A percentile compares a stretch with the other conserved stretches of the same genome.
Evolutionary conservation across 2,113 vertebrate genomes (phyloP).

Genomic region (Chloropsis hardwickii): DNA sequence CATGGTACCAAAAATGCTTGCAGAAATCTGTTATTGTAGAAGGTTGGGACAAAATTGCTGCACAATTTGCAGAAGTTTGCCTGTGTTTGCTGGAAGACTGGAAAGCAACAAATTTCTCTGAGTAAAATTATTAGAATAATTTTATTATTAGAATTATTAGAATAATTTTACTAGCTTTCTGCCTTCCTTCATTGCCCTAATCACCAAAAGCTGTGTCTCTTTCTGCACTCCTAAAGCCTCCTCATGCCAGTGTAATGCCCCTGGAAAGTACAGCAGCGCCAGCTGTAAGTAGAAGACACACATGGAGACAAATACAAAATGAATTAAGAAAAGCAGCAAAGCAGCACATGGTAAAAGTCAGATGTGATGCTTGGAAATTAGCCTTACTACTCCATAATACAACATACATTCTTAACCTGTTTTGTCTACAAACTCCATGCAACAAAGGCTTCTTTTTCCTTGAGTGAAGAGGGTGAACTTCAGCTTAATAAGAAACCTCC

Average conservation of each 20-base stretch:
- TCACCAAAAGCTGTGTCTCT: not conserved
- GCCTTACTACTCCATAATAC: not conserved
- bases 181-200: not conserved
- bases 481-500: not conserved
- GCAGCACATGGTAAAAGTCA: not conserved
- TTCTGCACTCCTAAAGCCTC: not conserved
- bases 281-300: not conserved
- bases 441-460: not conserved
- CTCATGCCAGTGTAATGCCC: not conserved
- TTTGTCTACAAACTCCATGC: not conserved
- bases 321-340: not conserved
- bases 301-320: not conserved
- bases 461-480: not conserved
- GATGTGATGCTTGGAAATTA: not conserved
- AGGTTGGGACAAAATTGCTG: not conserved
- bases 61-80: not conserved
- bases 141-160: not conserved
- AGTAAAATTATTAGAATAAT: not conserved
- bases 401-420: not conserved
- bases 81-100: not conserved
- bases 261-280: not conserved
- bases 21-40: not conserved
- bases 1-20: not conserved
- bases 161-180: not conserved
- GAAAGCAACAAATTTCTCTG: not conserved